A percentile compares a stretch with the other conserved stretches of the same genome.
Evolutionary conservation across 2,888 invertebrate genomes (phyloP).

Genomic region (Cataglyphis rosenhaueri): DNA sequence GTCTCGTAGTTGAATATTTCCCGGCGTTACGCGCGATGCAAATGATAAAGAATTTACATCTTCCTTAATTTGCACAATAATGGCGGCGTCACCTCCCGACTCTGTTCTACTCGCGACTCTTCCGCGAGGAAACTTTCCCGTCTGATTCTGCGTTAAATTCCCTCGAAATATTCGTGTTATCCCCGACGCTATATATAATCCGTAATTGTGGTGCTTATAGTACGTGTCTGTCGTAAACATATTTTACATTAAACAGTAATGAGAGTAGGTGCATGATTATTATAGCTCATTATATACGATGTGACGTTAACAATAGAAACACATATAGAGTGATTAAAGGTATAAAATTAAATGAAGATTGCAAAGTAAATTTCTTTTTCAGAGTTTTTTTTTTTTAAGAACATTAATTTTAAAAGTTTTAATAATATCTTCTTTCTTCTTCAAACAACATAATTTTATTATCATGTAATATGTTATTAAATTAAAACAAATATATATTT

Average conservation of each 20-base stretch:
- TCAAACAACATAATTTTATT: neutral
- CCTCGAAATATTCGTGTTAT: conserved; percentile 23
- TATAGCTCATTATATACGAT: neutral
- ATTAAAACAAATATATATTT: neutral
- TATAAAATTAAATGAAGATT: neutral
- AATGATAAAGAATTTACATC: conserved; percentile 78
- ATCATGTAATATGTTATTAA: neutral
- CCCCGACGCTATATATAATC: neutral
- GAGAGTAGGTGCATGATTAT: conserved; percentile 1
- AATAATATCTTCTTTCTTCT: neutral
- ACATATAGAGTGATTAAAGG: neutral
- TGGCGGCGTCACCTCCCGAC: conserved; percentile 56
- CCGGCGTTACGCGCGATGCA: conserved; percentile 74
- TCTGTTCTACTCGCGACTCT: conserved; percentile 36
- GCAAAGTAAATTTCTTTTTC: neutral
- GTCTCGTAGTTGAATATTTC: conserved; percentile 73
- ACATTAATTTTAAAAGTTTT: neutral
- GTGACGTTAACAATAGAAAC: neutral
- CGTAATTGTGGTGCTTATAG: neutral
- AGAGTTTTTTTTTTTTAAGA: neutral
- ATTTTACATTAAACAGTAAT: conserved; percentile 4
- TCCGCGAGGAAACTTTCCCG: conserved; percentile 44
- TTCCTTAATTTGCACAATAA: conserved; percentile 79
- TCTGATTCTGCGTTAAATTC: conserved; percentile 25
- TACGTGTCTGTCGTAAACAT: neutral